Evolutionary conservation across 37 sponge, comb jelly and placozoan genomes (phyloP).

Genomic region (Corticium candelabrum): DNA sequence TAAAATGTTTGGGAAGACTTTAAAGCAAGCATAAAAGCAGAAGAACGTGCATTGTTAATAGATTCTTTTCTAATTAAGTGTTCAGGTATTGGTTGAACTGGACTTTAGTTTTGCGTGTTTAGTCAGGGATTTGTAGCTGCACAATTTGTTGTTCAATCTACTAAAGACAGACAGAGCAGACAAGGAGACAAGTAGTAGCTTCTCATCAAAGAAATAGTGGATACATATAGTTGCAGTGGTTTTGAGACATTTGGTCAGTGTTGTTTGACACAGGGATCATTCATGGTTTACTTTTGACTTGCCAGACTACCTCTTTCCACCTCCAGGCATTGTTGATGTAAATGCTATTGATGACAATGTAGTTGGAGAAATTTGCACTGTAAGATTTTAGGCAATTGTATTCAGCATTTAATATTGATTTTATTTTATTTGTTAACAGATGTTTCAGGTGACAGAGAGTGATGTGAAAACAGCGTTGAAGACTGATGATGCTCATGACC

Average conservation of each 20-base stretch:
- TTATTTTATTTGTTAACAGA: background rate
- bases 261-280: conserved; percentile 27
- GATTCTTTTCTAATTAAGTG: no score
- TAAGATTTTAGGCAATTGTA: background rate
- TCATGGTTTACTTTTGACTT: conserved; percentile 58
- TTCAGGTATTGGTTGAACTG: no score
- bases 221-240: no score
- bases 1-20: no score
- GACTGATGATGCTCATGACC: conserved; percentile 34
- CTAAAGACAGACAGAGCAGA: no score
- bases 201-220: no score
- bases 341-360: background rate
- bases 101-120: no score
- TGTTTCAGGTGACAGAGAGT: background rate
- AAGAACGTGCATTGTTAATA: no score
- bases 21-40: no score
- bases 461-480: conserved; percentile 3
- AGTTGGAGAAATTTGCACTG: background rate
- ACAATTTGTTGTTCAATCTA: background rate
- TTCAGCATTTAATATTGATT: background rate
- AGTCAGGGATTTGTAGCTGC: background rate
- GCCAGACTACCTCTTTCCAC: conserved; percentile 68
- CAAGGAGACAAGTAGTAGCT: no score
- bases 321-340: background rate
- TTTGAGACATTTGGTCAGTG: background rate